phyloP scores from a whole-genome alignment of 2,797 vertebrate species.

The Acanthurus tractus region DNA sequence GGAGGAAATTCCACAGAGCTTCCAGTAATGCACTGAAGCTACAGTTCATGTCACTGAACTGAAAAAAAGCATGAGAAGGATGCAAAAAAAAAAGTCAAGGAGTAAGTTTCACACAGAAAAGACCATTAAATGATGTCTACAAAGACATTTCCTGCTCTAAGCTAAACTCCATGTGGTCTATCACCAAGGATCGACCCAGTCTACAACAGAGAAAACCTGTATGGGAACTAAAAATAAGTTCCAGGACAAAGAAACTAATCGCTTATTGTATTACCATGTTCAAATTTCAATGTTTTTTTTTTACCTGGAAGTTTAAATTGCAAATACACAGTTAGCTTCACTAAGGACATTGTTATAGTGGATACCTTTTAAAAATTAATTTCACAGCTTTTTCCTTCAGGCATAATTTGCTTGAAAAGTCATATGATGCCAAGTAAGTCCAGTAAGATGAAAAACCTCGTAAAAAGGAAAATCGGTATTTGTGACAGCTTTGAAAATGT shows the following conservation, averaged over 20 bases:
- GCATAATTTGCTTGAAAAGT: neutral
- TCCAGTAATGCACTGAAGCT: neutral
- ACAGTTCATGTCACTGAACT: neutral
- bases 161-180: neutral
- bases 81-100: neutral
- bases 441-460: neutral
- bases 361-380: no score
- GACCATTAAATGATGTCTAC: no score
- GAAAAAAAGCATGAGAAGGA: neutral
- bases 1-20: neutral
- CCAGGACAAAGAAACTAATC: neutral
- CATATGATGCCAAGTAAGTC: neutral
- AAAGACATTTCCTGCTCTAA: neutral
- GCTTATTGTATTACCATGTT: no score
- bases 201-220: neutral
- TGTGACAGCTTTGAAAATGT: no score
- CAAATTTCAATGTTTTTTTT: no score
- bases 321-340: no score
- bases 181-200: neutral
- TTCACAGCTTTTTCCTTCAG: neutral
- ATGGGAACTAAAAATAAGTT: neutral
- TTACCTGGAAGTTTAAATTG: no score
- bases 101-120: neutral
- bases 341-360: neutral
- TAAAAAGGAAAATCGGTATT: no score